phyloP scores from a whole-genome alignment of 2,113 vertebrate species.

The rabbit (Oryctolagus cuniculus) region mOryCun1.1 NC_091445.1:7291001-7291500 shows the following conservation, averaged over 20 bases:
- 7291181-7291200: conserved; percentile 52
- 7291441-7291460: conserved; percentile 83
- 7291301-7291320: conserved; percentile 83
- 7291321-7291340: conserved; percentile 85
- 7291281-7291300: conserved; percentile 86
- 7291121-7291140: conserved; percentile 1
- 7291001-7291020: too few relatives aligned
- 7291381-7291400: conserved; percentile 82
- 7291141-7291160: conserved; percentile 78
- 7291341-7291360: conserved; percentile 81
- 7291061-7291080: background rate
- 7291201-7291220: conserved; percentile 84
- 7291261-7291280: conserved; percentile 85
- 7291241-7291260: conserved; percentile 84
- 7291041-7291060: conserved; percentile 39
- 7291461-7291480: conserved; percentile 79
- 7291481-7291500: conserved; percentile 67
- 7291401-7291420: conserved; percentile 79
- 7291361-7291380: conserved; percentile 76
- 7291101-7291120: conserved; percentile 41
- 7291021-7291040: background rate
- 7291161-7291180: conserved; percentile 74
- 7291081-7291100: background rate
- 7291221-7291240: conserved; percentile 83
- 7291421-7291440: conserved; percentile 80